These are phyloP conservation scores for Molorchus minor DNA, from an alignment of 2,888 invertebrate genomes.

Conservation along the genomic window DNA sequence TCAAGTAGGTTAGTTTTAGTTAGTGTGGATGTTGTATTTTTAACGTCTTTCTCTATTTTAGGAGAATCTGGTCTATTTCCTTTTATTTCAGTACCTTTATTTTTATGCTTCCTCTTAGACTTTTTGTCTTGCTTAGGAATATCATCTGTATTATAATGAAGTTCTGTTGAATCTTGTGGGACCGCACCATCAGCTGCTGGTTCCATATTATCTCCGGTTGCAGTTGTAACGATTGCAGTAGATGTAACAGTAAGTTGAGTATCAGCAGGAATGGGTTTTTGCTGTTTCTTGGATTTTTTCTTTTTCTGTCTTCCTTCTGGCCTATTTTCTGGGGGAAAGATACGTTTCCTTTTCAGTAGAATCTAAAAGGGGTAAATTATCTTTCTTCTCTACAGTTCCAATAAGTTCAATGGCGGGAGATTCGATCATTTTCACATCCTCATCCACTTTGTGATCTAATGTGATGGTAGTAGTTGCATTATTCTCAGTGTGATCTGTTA, in stretches of 20 bases:
- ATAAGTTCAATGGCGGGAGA: not conserved
- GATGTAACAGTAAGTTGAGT: too few species aligned
- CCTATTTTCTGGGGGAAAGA: too few species aligned
- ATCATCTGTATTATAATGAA: not conserved
- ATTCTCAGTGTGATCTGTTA: constrained; percentile 7
- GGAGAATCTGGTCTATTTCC: not conserved
- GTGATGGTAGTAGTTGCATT: constrained; percentile 7
- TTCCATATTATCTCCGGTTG: too few species aligned
- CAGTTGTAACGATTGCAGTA: too few species aligned
- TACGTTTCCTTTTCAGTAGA: constrained; percentile 3
- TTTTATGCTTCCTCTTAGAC: not conserved
- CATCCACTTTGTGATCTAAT: not conserved
- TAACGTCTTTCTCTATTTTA: too few species aligned
- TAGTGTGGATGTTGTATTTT: too few species aligned
- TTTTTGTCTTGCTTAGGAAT: not conserved
- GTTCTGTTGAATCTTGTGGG: too few species aligned
- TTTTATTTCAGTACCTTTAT: constrained; percentile 27
- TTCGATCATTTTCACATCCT: not conserved
- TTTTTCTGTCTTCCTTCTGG: too few species aligned
- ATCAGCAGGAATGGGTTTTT: too few species aligned
- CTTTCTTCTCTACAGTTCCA: not conserved
- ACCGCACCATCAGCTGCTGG: too few species aligned
- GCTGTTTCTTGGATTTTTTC: too few species aligned
- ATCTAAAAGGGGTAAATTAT: constrained; percentile 2
- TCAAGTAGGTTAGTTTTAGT: too few species aligned